These are phyloP conservation scores for Polyommatus iphigenia DNA, from an alignment of 2,888 invertebrate species.

Conservation along the genomic window DNA sequence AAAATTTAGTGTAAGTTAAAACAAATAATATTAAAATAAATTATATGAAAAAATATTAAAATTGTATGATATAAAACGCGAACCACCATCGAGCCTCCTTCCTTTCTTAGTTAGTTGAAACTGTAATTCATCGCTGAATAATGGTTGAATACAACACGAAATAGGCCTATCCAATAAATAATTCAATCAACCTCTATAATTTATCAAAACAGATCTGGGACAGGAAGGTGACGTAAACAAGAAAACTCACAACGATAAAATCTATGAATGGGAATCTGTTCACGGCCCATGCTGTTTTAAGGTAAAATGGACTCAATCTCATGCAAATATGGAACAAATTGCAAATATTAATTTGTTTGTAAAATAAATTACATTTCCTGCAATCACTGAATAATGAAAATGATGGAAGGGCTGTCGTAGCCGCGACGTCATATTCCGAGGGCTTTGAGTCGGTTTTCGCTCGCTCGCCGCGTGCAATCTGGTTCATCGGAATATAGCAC, in stretches of 20 bases:
- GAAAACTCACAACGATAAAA: conserved; percentile 26
- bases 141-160: neutral
- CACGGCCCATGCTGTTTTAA: conserved; percentile 24
- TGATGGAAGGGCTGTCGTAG: conserved; percentile 32
- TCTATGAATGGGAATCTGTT: conserved; percentile 33
- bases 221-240: conserved; percentile 29
- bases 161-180: neutral
- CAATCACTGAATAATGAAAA: conserved; percentile 34
- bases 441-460: conserved; percentile 40
- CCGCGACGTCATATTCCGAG: conserved; percentile 33
- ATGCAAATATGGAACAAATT: conserved; percentile 33
- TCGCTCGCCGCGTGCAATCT: conserved; percentile 38
- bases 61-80: neutral
- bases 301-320: conserved; percentile 36
- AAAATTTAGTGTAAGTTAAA: no score
- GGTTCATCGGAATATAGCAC: conserved; percentile 41
- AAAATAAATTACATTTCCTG: conserved; percentile 33
- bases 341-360: conserved; percentile 24
- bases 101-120: neutral
- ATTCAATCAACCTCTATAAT: neutral
- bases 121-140: neutral
- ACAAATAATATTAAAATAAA: no score
- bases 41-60: no score
- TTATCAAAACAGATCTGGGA: conserved; percentile 23
- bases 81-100: neutral